A percentile compares a stretch with the other conserved stretches of the same genome.
phyloP scores from a whole-genome alignment of 2,797 vertebrate genomes.

The Prunella strophiata region DNA sequence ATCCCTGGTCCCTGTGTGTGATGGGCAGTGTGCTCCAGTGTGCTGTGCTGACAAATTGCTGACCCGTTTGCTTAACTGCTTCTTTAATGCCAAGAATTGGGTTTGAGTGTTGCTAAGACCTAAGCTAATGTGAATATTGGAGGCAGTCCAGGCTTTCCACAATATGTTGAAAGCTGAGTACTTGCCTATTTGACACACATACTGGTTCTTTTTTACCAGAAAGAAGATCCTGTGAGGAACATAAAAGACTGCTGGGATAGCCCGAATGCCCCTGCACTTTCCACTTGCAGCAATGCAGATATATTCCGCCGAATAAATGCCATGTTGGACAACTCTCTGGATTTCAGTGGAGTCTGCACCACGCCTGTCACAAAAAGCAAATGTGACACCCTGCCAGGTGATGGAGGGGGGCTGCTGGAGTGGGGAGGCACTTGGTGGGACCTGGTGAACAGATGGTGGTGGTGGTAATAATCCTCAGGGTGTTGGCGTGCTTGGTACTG shows the following conservation, averaged over 20 bases:
- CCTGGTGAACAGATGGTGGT: not conserved
- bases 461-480: not conserved
- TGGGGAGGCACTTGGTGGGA: not conserved
- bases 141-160: slow-evolving; percentile 1
- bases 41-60: not conserved
- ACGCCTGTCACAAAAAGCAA: slow-evolving; percentile 87
- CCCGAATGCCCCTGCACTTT: slow-evolving; percentile 86
- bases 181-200: not conserved
- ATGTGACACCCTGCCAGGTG: slow-evolving; percentile 86
- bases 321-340: slow-evolving; percentile 94
- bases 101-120: not conserved
- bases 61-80: not conserved
- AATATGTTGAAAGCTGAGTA: not conserved
- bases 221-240: slow-evolving; percentile 80
- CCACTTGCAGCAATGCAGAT: slow-evolving; percentile 95
- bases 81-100: not conserved
- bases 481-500: accelerated
- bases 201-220: slow-evolving; percentile 61
- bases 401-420: not conserved
- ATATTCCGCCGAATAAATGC: slow-evolving; percentile 97
- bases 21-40: not conserved
- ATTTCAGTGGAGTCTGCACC: slow-evolving; percentile 94
- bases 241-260: slow-evolving; percentile 86
- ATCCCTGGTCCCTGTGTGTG: not conserved
- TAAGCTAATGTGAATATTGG: slow-evolving; percentile 26